Percentiles rank a stretch among this genome's conserved stretches.
Conservation (phyloP, 2,888 invertebrate species). For the Camptogramma bilineatum region DNA sequence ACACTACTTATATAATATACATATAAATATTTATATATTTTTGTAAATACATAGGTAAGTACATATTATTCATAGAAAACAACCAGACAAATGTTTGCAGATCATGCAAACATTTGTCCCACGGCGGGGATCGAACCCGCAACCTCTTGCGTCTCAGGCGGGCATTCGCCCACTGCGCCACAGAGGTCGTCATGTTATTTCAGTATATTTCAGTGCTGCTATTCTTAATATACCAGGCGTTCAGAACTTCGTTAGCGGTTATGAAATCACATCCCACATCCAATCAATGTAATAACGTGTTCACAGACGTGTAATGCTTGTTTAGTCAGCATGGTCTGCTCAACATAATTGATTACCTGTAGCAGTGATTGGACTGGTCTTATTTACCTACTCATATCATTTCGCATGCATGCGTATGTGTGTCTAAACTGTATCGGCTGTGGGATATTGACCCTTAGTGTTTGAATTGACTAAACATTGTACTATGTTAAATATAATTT, state of each 20-base stretch:
- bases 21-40: no score
- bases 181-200: neutral
- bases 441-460: neutral
- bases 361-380: conserved; percentile 28
- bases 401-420: conserved; percentile 19
- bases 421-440: neutral
- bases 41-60: no score
- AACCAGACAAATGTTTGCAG: no score
- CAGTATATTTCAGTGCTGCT: neutral
- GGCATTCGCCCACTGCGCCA: no score
- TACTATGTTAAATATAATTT: neutral
- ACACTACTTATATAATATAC: no score
- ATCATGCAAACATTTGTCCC: no score
- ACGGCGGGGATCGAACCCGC: no score
- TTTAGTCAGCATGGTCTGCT: conserved; percentile 28
- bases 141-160: no score
- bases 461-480: neutral
- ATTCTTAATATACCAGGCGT: conserved; percentile 1
- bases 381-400: conserved; percentile 30
- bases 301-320: conserved; percentile 28
- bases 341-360: conserved; percentile 35
- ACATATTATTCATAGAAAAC: no score
- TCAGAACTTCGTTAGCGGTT: conserved; percentile 3
- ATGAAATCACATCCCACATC: conserved; percentile 18
- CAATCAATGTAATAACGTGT: conserved; percentile 29